phyloP scores from a whole-genome alignment of 2,797 vertebrate species.

The Pantherophis vulpinus region DNA sequence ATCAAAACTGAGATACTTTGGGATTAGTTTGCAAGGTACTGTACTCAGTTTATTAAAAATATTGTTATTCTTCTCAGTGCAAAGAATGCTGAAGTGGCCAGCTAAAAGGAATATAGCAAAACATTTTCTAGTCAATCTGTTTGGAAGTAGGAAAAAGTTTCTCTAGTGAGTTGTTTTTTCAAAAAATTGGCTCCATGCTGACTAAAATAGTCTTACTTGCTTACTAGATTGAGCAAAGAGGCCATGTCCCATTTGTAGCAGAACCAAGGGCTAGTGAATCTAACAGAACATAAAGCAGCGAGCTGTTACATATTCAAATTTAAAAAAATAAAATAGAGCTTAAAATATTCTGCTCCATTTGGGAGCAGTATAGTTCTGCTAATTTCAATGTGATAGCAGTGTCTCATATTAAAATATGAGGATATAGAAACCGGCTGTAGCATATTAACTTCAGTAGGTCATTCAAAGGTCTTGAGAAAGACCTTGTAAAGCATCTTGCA shows the following conservation, averaged over 20 bases:
- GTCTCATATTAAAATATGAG: not conserved
- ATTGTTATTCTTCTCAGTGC: not conserved
- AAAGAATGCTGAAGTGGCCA: not conserved
- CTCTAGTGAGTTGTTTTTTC: not conserved
- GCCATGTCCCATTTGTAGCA: not conserved
- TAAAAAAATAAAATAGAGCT: not conserved
- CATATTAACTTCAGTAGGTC: not conserved
- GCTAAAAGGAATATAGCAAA: not conserved
- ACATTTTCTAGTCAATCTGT: not conserved
- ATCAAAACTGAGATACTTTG: not conserved
- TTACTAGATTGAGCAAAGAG: not conserved
- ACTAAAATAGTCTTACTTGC: not conserved
- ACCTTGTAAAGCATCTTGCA: not conserved
- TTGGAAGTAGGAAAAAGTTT: not conserved
- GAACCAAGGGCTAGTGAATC: not conserved
- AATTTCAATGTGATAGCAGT: not conserved
- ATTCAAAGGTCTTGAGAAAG: not conserved
- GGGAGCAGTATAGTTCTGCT: not conserved
- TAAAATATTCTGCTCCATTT: not conserved
- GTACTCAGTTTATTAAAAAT: not conserved
- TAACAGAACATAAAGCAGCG: not conserved
- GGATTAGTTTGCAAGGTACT: not conserved
- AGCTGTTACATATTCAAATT: not conserved
- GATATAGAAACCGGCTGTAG: not conserved
- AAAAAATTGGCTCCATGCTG: not conserved